phyloP scores from a whole-genome alignment of 2,113 vertebrate species.

The Willisornis vidua region DNA sequence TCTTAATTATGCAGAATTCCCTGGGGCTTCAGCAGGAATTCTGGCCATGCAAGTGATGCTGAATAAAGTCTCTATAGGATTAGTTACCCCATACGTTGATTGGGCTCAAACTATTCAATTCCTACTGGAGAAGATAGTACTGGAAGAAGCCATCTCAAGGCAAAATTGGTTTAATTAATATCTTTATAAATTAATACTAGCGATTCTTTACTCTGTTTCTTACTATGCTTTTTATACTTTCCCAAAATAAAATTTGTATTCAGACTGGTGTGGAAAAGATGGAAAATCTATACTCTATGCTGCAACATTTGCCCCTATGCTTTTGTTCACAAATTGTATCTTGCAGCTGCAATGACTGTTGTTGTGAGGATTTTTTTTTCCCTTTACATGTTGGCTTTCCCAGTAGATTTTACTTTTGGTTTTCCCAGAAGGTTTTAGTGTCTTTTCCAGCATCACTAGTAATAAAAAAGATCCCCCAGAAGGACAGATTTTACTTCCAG shows the following conservation, averaged over 20 bases:
- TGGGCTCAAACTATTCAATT: neutral
- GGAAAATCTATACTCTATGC: neutral
- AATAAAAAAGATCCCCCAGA: conserved; percentile 31
- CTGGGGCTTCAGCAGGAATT: neutral
- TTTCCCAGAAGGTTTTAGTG: conserved; percentile 18
- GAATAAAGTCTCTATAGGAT: neutral
- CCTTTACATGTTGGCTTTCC: neutral
- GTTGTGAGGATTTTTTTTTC: neutral
- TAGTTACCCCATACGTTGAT: neutral
- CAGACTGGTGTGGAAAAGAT: neutral
- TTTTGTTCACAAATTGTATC: neutral
- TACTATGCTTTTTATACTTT: neutral
- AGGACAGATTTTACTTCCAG: conserved; percentile 18
- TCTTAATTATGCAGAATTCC: neutral
- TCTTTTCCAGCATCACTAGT: neutral
- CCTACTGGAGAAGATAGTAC: neutral
- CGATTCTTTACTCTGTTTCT: neutral
- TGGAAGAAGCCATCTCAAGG: neutral
- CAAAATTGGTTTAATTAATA: conserved; percentile 42
- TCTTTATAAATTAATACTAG: neutral
- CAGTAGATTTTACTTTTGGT: neutral
- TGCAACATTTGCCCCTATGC: neutral
- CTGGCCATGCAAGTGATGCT: neutral
- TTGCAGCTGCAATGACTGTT: neutral
- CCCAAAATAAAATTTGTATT: neutral